Base-by-base conservation (phyloP, 2,113 vertebrate species). In the Ptilorrhoa leucosticta region DNA sequence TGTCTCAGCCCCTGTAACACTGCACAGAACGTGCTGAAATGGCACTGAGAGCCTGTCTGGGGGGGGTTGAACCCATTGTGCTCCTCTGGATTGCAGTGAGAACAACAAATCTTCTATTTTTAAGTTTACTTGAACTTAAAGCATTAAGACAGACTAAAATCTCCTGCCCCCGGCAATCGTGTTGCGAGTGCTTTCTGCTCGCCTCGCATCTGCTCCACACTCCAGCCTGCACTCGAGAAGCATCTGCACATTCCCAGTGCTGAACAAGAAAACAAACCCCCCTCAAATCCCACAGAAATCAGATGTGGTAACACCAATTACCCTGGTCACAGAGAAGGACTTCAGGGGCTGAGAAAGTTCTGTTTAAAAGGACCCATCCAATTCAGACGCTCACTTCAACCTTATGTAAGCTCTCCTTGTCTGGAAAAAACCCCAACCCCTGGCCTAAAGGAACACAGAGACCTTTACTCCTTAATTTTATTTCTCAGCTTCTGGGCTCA, bases 61-160 rank as follows among this genome's bases (percentile, higher is more conserved):
- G 33, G 16, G 16, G 9, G 21, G 1, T 4, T 9, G 24, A 39
- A 20, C 24, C 83, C 87, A 50, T 8, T 61, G 64, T 63, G 77
- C 61, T 92, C 42, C 35, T 56, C 64, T 66, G 45, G 31, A 70
- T 35, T 17, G 45, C 76, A 60, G 23, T 1, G 15, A 92, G 64
- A 94, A 87, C 47, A 93, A 83, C 50, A 40, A 28, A 94, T 45
- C 54, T 84, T 26, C 90, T 89, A 79, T 92, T 89, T 96, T 91
- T 92, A 89, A 71, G 69, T 89, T 88, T n/a, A 37, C 61, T 39
- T 95, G 80, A 95, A 89, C 50, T 66, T 65, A 66, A 89, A 94
- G 80, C 91, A 79, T 81, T 81, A 87, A 92, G 93, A 83, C 53
- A 81, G 76, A 71, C 77, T 71, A 84, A 95, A 92, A 87, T 60